Percentiles rank a stretch among this genome's conserved stretches.
These are phyloP conservation scores for Propithecus coquereli DNA, from an alignment of 2,113 vertebrate species.

Conservation along the genomic window DNA sequence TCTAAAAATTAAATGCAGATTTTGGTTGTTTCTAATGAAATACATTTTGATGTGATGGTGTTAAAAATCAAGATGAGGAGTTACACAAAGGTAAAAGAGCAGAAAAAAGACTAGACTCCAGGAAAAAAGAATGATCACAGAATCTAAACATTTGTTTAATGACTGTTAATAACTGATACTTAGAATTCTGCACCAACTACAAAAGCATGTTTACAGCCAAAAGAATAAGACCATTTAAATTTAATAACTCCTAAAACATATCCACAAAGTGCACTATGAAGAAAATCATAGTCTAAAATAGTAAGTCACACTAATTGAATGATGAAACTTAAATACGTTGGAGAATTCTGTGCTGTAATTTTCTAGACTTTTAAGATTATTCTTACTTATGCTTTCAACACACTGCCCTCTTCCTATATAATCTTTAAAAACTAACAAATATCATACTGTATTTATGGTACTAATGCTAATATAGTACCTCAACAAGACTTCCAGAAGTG, in stretches of 20 bases:
- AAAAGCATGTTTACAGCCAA: constrained; percentile 20
- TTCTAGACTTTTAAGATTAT: neutral
- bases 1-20: neutral
- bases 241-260: neutral
- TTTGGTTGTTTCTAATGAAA: constrained; percentile 16
- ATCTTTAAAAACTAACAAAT: constrained; percentile 3
- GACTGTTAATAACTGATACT: neutral
- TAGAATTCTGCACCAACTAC: neutral
- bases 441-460: neutral
- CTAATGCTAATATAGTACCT: neutral
- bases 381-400: constrained; percentile 17
- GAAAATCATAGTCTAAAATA: constrained; percentile 15
- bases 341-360: neutral
- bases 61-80: neutral
- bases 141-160: constrained; percentile 44
- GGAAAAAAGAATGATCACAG: neutral
- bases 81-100: neutral
- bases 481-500: neutral
- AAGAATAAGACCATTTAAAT: constrained; percentile 28
- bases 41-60: neutral
- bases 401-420: neutral
- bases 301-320: neutral
- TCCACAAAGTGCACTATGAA: neutral
- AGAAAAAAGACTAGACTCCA: neutral
- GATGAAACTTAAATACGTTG: constrained; percentile 14